phyloP scores from a whole-genome alignment of 1,140 invertebrate species.

The Drosophila auraria region DNA sequence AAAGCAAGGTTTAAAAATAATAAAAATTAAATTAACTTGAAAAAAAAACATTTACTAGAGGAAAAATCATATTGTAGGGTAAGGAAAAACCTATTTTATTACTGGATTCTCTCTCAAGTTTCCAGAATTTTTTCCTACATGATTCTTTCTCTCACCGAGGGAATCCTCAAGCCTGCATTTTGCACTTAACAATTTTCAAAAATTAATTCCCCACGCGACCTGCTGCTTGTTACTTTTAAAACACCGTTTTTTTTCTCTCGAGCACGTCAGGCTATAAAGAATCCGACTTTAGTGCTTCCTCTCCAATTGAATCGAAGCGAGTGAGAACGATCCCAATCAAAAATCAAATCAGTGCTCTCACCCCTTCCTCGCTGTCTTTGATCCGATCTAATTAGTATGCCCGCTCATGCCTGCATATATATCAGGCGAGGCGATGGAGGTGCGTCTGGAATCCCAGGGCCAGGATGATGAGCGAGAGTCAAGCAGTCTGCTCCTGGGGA shows the following conservation, averaged over 20 bases:
- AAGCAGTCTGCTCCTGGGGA: constrained; percentile 71
- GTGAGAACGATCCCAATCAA: constrained; percentile 52
- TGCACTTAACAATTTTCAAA: constrained; percentile 21
- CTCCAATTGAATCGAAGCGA: constrained; percentile 38
- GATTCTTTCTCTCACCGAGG: neutral
- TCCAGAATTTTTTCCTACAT: too few relatives aligned
- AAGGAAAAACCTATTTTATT: too few relatives aligned
- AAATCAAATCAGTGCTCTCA: constrained; percentile 68
- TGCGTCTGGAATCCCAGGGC: constrained; percentile 57
- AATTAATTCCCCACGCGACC: constrained; percentile 8
- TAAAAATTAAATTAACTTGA: too few relatives aligned
- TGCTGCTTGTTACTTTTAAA: constrained; percentile 13
- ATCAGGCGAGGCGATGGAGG: constrained; percentile 51
- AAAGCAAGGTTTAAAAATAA: too few relatives aligned
- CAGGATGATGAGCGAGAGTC: constrained; percentile 56
- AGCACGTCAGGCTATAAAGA: constrained; percentile 66
- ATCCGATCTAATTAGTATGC: constrained; percentile 76
- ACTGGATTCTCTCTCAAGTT: too few relatives aligned
- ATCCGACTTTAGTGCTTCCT: constrained; percentile 70
- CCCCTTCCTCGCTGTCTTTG: constrained; percentile 23
- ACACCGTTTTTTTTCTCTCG: constrained; percentile 13
- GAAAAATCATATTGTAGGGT: too few relatives aligned
- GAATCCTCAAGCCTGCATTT: neutral
- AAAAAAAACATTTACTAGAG: too few relatives aligned
- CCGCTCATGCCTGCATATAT: constrained; percentile 78